phyloP scores from a whole-genome alignment of 2,888 invertebrate species.

The Pristionchus mayeri region DNA sequence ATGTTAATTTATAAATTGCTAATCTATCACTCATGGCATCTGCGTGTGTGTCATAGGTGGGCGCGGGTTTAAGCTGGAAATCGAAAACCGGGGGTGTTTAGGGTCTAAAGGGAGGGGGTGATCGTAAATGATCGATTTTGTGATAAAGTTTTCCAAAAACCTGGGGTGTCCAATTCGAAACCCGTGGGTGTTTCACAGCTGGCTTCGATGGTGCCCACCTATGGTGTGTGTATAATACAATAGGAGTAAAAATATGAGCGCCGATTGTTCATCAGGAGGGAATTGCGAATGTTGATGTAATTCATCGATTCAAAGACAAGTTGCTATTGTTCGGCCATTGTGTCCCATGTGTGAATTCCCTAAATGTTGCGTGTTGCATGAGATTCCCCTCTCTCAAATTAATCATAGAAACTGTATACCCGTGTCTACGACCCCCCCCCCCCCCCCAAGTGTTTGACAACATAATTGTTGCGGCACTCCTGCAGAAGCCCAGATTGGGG shows the following conservation, averaged over 20 bases:
- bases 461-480: too few relatives aligned
- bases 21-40: neutral
- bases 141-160: too few relatives aligned
- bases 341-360: neutral
- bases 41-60: neutral
- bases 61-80: too few relatives aligned
- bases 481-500: too few relatives aligned
- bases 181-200: too few relatives aligned
- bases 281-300: neutral
- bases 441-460: too few relatives aligned
- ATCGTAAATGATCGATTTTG: too few relatives aligned
- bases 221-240: constrained; percentile 4
- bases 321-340: neutral
- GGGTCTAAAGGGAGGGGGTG: too few relatives aligned
- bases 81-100: too few relatives aligned
- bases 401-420: neutral
- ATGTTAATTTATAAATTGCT: neutral
- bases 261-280: neutral
- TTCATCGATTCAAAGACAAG: neutral
- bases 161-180: too few relatives aligned
- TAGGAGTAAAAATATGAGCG: neutral
- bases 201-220: too few relatives aligned
- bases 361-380: neutral
- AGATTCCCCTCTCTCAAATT: neutral
- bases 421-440: too few relatives aligned